These are phyloP conservation scores for Leptatherina wallacei DNA, from an alignment of 2,797 vertebrate genomes.

Conservation along the genomic window DNA sequence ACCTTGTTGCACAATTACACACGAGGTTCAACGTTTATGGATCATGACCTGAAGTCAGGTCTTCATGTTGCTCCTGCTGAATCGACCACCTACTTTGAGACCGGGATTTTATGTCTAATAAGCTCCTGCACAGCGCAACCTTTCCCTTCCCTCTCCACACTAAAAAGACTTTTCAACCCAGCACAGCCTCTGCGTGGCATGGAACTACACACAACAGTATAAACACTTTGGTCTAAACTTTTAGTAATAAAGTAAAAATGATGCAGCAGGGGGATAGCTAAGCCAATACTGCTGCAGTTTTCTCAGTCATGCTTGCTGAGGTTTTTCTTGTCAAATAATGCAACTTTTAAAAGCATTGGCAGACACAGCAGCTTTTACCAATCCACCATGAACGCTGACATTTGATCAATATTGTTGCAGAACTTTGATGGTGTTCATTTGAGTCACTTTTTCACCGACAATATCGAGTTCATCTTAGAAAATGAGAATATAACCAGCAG, in stretches of 20 bases:
- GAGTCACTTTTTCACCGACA: slow-evolving; percentile 5
- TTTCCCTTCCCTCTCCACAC: background rate
- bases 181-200: background rate
- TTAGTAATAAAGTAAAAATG: background rate
- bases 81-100: background rate
- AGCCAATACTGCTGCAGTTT: too few relatives aligned
- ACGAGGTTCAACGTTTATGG: slow-evolving; percentile 11
- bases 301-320: too few relatives aligned
- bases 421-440: background rate
- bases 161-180: slow-evolving; percentile 4
- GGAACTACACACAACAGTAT: background rate
- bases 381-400: background rate
- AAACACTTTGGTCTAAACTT: background rate
- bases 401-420: background rate
- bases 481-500: background rate
- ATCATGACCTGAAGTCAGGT: background rate
- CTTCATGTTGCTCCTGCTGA: background rate
- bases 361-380: background rate
- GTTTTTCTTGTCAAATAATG: too few relatives aligned
- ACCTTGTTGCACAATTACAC: slow-evolving; percentile 17
- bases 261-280: background rate
- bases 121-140: slow-evolving; percentile 9
- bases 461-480: slow-evolving; percentile 1
- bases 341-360: too few relatives aligned
- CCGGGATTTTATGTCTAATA: slow-evolving; percentile 10